Evolutionary conservation across 2,888 invertebrate species (phyloP), one percentile per base, ranked within the genome.

Genomic region (Aleiodes testaceus): DNA sequence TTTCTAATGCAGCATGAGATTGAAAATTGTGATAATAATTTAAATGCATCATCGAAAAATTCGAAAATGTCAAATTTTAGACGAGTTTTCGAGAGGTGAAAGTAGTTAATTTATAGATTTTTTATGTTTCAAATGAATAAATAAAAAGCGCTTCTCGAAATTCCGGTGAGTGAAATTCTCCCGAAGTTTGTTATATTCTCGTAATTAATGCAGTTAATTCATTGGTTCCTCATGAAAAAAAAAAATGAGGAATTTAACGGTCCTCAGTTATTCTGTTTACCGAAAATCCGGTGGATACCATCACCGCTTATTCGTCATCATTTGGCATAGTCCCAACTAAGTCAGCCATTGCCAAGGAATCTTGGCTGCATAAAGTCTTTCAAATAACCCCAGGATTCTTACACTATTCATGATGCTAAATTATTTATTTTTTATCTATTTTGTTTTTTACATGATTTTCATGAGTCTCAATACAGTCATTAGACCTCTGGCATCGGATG

Each of bases 301-400:
- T 36, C 26, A 47, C 72, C 70, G 53, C 69, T 66, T 73, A 74
- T 79, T 83, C 81, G 82, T 84, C 85, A 82, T 79, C 78, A 69
- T 75, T 83, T 85, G 84, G 85, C 81, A 66, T 18, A 52, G 44
- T 36, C 70, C 83, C 85, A 84, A 84, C 79, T 79, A 80, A 80
- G 78, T 70, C 80, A 80, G 78, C 77, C 74, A 79, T 77, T 82
- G 83, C 81, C 83, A 81, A 84, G 79, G 81, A 84, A 84, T 83
- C 75, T 80, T 82, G 78, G 81, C 75, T 70, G 66, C 66, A 72
- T 72, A 44, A 59, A 66, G 64, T 72, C 63, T 72, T 71, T 50
- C 70, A 53, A 72, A 77, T 74, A 61, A 74, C 70, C 22, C 64
- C 47, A 72, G 68, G 70, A 73, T 75, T 73, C 71, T 74, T 69